These are phyloP conservation scores for Drosophila sordidula DNA, from an alignment of 2,888 invertebrate species.

Conservation along the genomic window DNA sequence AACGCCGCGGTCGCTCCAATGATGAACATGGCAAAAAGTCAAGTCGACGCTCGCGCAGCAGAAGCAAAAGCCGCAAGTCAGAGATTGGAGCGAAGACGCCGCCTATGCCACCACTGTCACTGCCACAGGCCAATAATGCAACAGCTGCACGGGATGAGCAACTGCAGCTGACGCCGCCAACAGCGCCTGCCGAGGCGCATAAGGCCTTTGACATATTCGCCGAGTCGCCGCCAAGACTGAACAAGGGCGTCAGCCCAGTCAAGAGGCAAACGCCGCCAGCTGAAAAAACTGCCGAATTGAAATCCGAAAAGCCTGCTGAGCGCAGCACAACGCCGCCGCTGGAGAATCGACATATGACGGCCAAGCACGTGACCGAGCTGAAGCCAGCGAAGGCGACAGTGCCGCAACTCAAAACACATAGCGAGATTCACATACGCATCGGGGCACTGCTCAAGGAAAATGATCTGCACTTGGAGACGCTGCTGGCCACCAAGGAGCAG, in stretches of 20 bases:
- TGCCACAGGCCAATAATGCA: neutral
- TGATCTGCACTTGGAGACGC: conserved; percentile 72
- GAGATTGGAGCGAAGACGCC: conserved; percentile 44
- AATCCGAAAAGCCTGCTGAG: conserved; percentile 6
- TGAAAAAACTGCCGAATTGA: conserved; percentile 36
- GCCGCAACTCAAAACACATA: conserved; percentile 36
- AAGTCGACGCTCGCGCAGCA: conserved; percentile 17
- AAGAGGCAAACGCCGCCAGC: conserved; percentile 3
- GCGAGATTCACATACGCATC: conserved; percentile 80
- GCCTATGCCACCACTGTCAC: conserved; percentile 49
- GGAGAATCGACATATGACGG: conserved; percentile 21
- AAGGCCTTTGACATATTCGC: conserved; percentile 77
- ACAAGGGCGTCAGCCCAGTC: conserved; percentile 24
- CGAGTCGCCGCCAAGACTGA: conserved; percentile 76
- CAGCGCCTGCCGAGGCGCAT: conserved; percentile 2
- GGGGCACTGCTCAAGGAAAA: conserved; percentile 79
- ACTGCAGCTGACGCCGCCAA: conserved; percentile 13
- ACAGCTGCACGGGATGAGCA: conserved; percentile 2
- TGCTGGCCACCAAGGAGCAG: conserved; percentile 66
- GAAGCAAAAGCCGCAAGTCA: conserved; percentile 27
- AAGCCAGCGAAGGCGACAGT: conserved; percentile 38
- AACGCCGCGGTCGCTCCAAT: conserved; percentile 2
- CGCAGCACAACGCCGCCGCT: conserved; percentile 73
- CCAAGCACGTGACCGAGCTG: conserved; percentile 3
- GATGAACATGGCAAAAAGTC: conserved; percentile 7